Percentiles rank a stretch among this genome's conserved stretches.
Conservation (phyloP, 2,113 vertebrate species). For the Chloroceryle aenea region DNA sequence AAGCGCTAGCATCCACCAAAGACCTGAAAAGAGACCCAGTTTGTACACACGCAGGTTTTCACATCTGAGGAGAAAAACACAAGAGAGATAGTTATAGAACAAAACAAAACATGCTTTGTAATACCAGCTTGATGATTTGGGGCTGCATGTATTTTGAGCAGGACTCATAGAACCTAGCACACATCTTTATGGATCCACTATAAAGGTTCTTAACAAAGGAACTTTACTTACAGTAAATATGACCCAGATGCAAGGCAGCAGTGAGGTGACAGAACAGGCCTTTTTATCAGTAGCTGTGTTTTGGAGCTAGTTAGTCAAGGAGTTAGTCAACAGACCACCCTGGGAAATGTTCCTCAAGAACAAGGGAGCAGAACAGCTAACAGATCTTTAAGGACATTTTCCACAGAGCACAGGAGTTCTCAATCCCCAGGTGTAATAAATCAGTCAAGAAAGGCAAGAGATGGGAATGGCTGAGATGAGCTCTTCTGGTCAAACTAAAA, state of each 20-base stretch:
- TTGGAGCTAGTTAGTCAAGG: background rate
- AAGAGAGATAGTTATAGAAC: background rate
- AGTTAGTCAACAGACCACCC: too few species aligned
- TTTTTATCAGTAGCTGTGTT: background rate
- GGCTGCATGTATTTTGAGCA: background rate
- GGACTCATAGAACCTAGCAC: background rate
- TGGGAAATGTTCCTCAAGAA: too few species aligned
- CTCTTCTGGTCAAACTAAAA: too few species aligned
- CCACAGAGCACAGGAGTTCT: too few species aligned
- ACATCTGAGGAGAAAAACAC: conserved; percentile 80
- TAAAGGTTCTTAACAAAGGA: background rate
- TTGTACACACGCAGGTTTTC: conserved; percentile 96
- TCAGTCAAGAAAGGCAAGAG: too few species aligned
- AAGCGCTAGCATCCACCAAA: conserved; percentile 95
- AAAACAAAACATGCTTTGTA: background rate
- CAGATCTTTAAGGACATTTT: too few species aligned
- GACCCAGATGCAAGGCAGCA: background rate
- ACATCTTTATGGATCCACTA: background rate
- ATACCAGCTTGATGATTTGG: background rate
- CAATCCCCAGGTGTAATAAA: too few species aligned
- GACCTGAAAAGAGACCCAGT: conserved; percentile 91
- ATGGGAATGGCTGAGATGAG: too few species aligned
- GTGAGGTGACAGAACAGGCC: background rate
- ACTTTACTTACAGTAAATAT: background rate
- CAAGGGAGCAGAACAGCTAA: too few species aligned